Percentiles rank a stretch among this genome's conserved stretches.
phyloP scores from a whole-genome alignment of 1,140 invertebrate species.

The Papilio polyxenes region DNA sequence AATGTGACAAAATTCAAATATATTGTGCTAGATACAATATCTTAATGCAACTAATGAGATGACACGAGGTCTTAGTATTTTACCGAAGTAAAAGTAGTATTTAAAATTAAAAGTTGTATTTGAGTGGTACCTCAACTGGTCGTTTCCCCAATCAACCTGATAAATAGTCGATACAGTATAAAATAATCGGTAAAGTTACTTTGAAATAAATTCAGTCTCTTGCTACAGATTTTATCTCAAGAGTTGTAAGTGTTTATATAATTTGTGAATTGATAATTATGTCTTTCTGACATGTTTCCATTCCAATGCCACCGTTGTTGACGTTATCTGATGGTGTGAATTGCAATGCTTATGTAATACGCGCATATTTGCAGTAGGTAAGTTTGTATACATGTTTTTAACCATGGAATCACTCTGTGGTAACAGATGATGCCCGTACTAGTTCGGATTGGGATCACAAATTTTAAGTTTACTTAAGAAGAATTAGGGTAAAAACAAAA shows the following conservation, averaged over 20 bases:
- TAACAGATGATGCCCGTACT: too few relatives aligned
- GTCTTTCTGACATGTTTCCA: conserved; percentile 9
- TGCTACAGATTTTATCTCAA: conserved; percentile 2
- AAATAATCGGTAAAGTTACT: background rate
- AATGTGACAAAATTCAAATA: too few relatives aligned
- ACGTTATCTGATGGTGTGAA: conserved; percentile 10
- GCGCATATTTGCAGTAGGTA: background rate
- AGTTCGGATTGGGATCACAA: too few relatives aligned
- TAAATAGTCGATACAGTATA: conserved; percentile 1
- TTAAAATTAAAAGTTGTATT: background rate
- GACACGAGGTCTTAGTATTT: background rate
- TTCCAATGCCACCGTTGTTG: background rate
- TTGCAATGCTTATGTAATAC: background rate
- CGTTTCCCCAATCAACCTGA: conserved; percentile 21
- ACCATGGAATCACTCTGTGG: background rate
- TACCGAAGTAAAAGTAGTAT: conserved; percentile 31
- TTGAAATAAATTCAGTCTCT: conserved; percentile 12
- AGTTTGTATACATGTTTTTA: background rate
- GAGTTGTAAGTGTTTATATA: conserved; percentile 1
- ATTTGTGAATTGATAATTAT: conserved; percentile 20
- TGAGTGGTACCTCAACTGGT: conserved; percentile 6
- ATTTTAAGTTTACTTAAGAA: too few relatives aligned
- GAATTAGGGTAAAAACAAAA: too few relatives aligned
- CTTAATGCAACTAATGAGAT: too few relatives aligned
- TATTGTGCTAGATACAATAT: too few relatives aligned